These are phyloP conservation scores for Amia ocellicauda DNA, from an alignment of 2,113 vertebrate species.

Conservation along the genomic window DNA sequence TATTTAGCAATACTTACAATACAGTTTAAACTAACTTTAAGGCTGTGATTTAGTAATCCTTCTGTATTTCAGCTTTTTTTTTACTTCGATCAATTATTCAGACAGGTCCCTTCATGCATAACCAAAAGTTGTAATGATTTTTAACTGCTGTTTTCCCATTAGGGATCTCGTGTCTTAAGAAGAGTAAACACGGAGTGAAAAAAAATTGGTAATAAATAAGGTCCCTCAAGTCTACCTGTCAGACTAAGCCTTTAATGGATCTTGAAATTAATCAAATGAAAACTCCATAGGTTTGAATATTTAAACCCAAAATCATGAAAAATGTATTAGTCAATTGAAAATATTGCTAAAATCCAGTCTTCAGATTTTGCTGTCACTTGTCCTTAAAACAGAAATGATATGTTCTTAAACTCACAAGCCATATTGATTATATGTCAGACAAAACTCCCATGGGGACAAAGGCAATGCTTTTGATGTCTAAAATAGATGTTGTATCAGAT, in stretches of 20 bases:
- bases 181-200: constrained; percentile 44
- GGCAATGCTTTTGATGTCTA: constrained; percentile 40
- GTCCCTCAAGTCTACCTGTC: constrained; percentile 54
- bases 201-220: constrained; percentile 41
- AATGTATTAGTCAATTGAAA: constrained; percentile 32
- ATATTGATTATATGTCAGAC: constrained; percentile 57
- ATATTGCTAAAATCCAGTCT: constrained; percentile 28
- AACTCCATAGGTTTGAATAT: constrained; percentile 40
- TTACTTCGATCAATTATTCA: constrained; percentile 30
- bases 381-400: constrained; percentile 29
- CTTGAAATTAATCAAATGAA: constrained; percentile 46
- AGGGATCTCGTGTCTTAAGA: constrained; percentile 39
- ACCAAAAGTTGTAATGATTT: constrained; percentile 43
- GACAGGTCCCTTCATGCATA: constrained; percentile 49
- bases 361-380: constrained; percentile 32
- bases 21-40: constrained; percentile 8
- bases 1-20: not conserved
- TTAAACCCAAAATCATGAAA: constrained; percentile 35
- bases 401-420: constrained; percentile 51
- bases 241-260: constrained; percentile 39
- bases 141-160: constrained; percentile 39
- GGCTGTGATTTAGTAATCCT: not conserved
- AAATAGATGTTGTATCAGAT: constrained; percentile 38
- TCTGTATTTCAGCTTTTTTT: constrained; percentile 22
- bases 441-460: constrained; percentile 32